Conservation (phyloP, 2,888 invertebrate genomes). For the Agonopterix alstromeriana region DNA sequence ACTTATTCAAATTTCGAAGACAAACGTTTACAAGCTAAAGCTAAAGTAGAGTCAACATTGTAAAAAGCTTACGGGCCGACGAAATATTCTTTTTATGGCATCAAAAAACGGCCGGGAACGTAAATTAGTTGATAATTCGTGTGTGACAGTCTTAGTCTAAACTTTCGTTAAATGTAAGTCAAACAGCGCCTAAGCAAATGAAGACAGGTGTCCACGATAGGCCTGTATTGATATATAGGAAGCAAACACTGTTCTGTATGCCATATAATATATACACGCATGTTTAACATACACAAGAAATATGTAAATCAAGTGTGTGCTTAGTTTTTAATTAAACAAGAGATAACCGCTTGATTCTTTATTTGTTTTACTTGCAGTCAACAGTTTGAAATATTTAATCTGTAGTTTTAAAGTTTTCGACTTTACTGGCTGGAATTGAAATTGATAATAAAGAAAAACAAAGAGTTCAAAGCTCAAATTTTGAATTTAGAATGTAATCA, state of each 20-base stretch:
- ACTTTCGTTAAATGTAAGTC: constrained; percentile 69
- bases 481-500: constrained; percentile 22
- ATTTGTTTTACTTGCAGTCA: constrained; percentile 61
- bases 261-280: constrained; percentile 29
- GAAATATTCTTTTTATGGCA: constrained; percentile 43
- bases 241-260: constrained; percentile 27
- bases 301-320: constrained; percentile 64
- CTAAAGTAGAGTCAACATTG: constrained; percentile 31
- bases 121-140: constrained; percentile 75
- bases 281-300: constrained; percentile 43
- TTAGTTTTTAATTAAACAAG: constrained; percentile 64
- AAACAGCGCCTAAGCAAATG: constrained; percentile 72
- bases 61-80: constrained; percentile 52
- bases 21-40: constrained; percentile 21
- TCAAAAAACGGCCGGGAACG: constrained; percentile 55
- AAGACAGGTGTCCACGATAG: constrained; percentile 69
- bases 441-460: constrained; percentile 1
- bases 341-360: constrained; percentile 58
- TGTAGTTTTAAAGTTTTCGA: not conserved
- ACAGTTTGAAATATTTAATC: constrained; percentile 18
- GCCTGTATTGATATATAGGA: constrained; percentile 62
- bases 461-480: not conserved
- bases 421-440: constrained; percentile 3
- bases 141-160: constrained; percentile 60
- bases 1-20: constrained; percentile 20